Evolutionary conservation across 2,797 vertebrate genomes (phyloP), one percentile per base, ranked within the genome.

Genomic region (Hippopotamyrus pictus): DNA sequence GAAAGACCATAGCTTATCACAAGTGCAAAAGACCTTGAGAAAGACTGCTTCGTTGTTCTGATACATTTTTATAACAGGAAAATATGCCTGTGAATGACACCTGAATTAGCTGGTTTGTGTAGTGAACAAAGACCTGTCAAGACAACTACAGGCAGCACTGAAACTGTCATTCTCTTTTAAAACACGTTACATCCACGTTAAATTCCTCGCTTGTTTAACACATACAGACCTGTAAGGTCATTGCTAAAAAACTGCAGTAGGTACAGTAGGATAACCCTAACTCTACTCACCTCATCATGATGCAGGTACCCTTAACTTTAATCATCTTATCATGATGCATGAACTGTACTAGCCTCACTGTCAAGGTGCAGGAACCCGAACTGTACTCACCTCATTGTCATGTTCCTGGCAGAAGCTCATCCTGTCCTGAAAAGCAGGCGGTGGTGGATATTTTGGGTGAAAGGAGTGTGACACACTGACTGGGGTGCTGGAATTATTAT

Each of bases 311-410:
- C 1, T 2, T 33, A 33, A 33, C 29, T 88, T 5, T 4, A 89
- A 95, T 97, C 94, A 98, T 97, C 97, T 98, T 96, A 59, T 97
- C 97, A 51, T 98, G 97, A 57, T 98, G 97, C 12, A 1, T 3
- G 12, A 51, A 41, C 37, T 11, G 8, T 65, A 65, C 59, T 65
- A 8, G 11, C 59, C 62, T 65, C 62, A 29, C 29, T 65, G 9
- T 65, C 62, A 65, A 29, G 25, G 59, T 65, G n/a, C 53, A 19
- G 3, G 17, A 50, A 50, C 48, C 48, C 0, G 12, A 33, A 41
- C 37, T 12, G 8, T 65, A 65, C 59, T 65, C 22, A 29, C 59
- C 59, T 65, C 59, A 29, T 65, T 65, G 8, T 65, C 59, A 65
- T 65, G 59, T 22, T 65, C 59, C 91, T 97, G 97, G 95, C 97